phyloP scores from a whole-genome alignment of 2,797 vertebrate genomes.

The Echeneis naucrates region DNA sequence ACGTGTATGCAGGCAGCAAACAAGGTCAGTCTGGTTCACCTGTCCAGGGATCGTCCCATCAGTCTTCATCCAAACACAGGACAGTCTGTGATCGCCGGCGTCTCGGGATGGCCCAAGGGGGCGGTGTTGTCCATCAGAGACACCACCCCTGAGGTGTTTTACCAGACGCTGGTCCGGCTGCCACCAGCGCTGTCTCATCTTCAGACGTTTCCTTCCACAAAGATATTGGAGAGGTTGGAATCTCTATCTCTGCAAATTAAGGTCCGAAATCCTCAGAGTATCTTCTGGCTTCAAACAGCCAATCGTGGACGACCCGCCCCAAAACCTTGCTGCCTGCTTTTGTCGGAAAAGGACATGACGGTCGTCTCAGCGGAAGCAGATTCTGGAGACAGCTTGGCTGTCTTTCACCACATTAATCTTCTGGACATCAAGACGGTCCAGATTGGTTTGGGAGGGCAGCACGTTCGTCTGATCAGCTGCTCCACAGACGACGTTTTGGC shows the following conservation, averaged over 20 bases:
- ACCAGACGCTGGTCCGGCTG: slow-evolving; percentile 81
- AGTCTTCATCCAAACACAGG: not conserved
- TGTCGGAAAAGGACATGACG: slow-evolving; percentile 73
- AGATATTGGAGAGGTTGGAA: slow-evolving; percentile 69
- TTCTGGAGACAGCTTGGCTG: slow-evolving; percentile 8
- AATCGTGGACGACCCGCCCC: slow-evolving; percentile 58
- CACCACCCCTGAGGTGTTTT: slow-evolving; percentile 61
- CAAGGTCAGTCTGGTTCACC: not conserved
- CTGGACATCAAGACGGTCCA: slow-evolving; percentile 76
- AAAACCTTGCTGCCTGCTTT: slow-evolving; percentile 79
- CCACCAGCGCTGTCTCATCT: slow-evolving; percentile 77
- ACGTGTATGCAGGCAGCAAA: not conserved
- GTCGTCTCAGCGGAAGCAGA: slow-evolving; percentile 52
- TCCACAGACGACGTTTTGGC: slow-evolving; percentile 72
- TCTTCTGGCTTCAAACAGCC: slow-evolving; percentile 84
- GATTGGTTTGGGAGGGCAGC: slow-evolving; percentile 86
- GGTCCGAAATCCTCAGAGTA: slow-evolving; percentile 49
- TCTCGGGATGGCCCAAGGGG: slow-evolving; percentile 38
- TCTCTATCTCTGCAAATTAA: slow-evolving; percentile 59
- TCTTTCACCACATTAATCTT: slow-evolving; percentile 72
- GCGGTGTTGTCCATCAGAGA: slow-evolving; percentile 42
- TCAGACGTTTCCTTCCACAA: slow-evolving; percentile 57
- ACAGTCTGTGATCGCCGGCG: fast-evolving
- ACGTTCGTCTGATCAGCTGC: slow-evolving; percentile 71
- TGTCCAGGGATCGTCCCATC: not conserved